Evolutionary conservation across 2,888 invertebrate genomes (phyloP), one percentile per base, ranked within the genome.

Genomic region (Agrotis exclamationis): DNA sequence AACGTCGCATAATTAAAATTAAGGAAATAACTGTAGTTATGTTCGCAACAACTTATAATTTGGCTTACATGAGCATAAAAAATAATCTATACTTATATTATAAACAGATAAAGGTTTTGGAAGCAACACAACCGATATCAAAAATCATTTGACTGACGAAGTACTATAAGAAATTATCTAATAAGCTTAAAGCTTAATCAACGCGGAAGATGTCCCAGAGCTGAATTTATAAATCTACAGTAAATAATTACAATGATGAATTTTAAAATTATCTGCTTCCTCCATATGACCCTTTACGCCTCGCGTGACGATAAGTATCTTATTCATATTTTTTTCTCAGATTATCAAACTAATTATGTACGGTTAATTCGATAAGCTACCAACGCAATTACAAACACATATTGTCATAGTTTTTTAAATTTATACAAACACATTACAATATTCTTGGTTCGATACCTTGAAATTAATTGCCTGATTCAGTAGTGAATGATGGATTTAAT

Each of bases 261-360:
- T 60, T 53, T 56, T 50, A 22, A 54, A 62, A 62, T 58, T 78
- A 11, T 50, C n/a, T 6, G 18, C 39, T 69, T 69, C 64, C 64
- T 64, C 14, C 50, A 50, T 24, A n/a, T 59, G 64, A 78, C 50
- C 70, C 74, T 74, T 59, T 33, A 48, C 14, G 47, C 44, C n/a
- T 74, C 39, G 74, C 74, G 78, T 78, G 70, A 66, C 59, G 65
- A 56, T 78, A 74, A 74, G 11, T 33, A 74, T 74, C 70, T 48
- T 70, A 66, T 56, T 64, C 59, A 70, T 74, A 63, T 54, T 63
- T 78, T 24, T 68, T 74, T 78, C 74, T 70, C 63, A 56, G 74
- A 78, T 74, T 70, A 66, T 66, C 24, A 53, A 39, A 58, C 47
- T 78, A 63, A 78, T 65, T 70, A 69, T 47, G 39, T 47, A 5